These are phyloP conservation scores for Pammene fasciana DNA, from an alignment of 2,888 invertebrate genomes.

Conservation along the genomic window DNA sequence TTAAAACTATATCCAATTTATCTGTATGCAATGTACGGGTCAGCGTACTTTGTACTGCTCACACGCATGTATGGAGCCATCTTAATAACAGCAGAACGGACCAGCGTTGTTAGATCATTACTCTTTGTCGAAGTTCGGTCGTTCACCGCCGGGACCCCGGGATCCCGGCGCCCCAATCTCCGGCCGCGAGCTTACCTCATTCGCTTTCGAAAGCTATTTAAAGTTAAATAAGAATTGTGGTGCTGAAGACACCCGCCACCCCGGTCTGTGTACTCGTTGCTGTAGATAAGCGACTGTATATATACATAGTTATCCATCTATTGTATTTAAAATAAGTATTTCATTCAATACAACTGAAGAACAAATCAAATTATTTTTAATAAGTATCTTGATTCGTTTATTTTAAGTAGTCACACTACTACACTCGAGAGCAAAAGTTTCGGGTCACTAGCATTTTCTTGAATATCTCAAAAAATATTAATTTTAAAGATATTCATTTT, in stretches of 20 bases:
- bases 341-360: too few species aligned
- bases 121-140: slow-evolving; percentile 67
- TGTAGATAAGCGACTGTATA: not conserved
- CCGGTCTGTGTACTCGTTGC: slow-evolving; percentile 17
- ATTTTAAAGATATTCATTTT: too few species aligned
- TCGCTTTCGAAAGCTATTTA: slow-evolving; percentile 62
- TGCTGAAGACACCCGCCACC: slow-evolving; percentile 29
- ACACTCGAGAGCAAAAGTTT: too few species aligned
- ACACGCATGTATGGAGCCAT: not conserved
- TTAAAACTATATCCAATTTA: too few species aligned
- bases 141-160: slow-evolving; percentile 52
- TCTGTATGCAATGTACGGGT: too few species aligned
- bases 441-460: too few species aligned
- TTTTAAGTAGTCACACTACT: too few species aligned
- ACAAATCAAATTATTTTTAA: too few species aligned
- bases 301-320: not conserved
- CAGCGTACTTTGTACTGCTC: not conserved
- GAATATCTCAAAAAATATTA: too few species aligned
- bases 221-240: slow-evolving; percentile 62
- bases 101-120: slow-evolving; percentile 58
- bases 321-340: not conserved
- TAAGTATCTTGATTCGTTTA: too few species aligned
- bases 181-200: slow-evolving; percentile 54
- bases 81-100: slow-evolving; percentile 46
- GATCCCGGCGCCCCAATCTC: slow-evolving; percentile 58